Conservation (phyloP, 2,888 invertebrate genomes). For the Rhamnusium bicolor region DNA sequence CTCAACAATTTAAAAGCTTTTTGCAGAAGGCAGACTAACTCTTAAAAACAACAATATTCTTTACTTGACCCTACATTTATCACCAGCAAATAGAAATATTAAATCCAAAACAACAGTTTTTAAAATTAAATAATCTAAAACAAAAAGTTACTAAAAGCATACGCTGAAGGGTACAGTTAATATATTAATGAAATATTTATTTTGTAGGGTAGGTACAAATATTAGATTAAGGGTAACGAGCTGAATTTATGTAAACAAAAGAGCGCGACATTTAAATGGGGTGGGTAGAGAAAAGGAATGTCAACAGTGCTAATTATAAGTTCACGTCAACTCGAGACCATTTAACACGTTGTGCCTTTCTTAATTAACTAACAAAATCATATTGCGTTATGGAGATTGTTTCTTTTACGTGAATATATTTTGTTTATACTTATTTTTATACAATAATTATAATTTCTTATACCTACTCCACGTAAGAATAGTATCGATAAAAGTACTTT, state of each 20-base stretch:
- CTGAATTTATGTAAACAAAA: conserved; percentile 50
- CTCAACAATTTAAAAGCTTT: too few species aligned
- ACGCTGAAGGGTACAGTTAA: not conserved
- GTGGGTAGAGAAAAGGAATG: conserved; percentile 43
- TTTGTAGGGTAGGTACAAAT: conserved; percentile 15
- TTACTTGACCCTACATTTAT: too few species aligned
- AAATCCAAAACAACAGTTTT: not conserved
- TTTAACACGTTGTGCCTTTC: conserved; percentile 38
- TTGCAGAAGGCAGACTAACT: too few species aligned
- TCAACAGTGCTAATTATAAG: conserved; percentile 51
- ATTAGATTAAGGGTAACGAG: conserved; percentile 46
- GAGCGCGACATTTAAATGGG: conserved; percentile 38
- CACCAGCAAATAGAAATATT: too few species aligned
- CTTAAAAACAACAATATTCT: too few species aligned
- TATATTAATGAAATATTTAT: conserved; percentile 14
- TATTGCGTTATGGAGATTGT: not conserved
- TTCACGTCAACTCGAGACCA: conserved; percentile 43
- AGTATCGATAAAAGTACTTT: too few species aligned
- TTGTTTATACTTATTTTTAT: not conserved
- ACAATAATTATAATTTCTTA: too few species aligned
- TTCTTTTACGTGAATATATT: not conserved
- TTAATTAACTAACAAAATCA: conserved; percentile 32
- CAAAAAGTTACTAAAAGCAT: not conserved
- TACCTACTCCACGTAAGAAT: too few species aligned
- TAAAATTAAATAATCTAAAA: not conserved